Evolutionary conservation across 37 sponge, comb jelly and placozoan genomes (phyloP), one percentile per base, ranked within the genome.

Genomic region (Tethya wilhelma): DNA sequence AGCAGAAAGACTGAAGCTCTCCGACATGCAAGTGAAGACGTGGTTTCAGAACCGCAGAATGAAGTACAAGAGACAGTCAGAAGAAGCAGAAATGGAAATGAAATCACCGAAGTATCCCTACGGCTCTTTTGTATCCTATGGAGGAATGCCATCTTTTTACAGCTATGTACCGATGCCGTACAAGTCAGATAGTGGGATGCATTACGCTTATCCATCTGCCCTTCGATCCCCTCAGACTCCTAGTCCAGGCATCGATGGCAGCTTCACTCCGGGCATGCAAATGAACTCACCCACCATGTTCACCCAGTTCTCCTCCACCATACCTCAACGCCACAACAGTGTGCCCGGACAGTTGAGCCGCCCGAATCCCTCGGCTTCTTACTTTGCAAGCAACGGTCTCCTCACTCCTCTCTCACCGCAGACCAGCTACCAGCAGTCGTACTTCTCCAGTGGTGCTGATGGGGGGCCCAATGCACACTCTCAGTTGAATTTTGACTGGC

Each of bases 1-100:
- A 30, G 92, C 92, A 31, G 92, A 87, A 58, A 82, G 80, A 74
- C 79, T 91, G 29, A 91, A 83, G 38, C 84, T 91, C 4, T 91
- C 92, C 12, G 92, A 91, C 65, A 87, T 91, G 92, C 92, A 91
- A 67, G 92, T 91, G 36, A 91, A 91, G 40, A 94, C 90, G 1
- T 94, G 94, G 94, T 94, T 90, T 37, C 94, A 94, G 45, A 94
- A 94, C 49, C 67, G 94, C 11, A 46, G 94, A 43, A 94, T 90
- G 77, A 94, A 94, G 62, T 90, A 64, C 86, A 92, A 92, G 67
- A 59, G 95, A 11, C 92, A 91, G 58, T 78, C 84, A 11, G 92
- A 91, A 56, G 92, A 91, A 49, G 84, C 87, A 43, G 92, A 91
- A 41, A 83, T 91, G 88, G 92, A 91, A 34, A 64, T 87, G 62